Evolutionary conservation across 1,140 invertebrate genomes (phyloP), one percentile per base, ranked within the genome.

Genomic region (Atta texana): DNA sequence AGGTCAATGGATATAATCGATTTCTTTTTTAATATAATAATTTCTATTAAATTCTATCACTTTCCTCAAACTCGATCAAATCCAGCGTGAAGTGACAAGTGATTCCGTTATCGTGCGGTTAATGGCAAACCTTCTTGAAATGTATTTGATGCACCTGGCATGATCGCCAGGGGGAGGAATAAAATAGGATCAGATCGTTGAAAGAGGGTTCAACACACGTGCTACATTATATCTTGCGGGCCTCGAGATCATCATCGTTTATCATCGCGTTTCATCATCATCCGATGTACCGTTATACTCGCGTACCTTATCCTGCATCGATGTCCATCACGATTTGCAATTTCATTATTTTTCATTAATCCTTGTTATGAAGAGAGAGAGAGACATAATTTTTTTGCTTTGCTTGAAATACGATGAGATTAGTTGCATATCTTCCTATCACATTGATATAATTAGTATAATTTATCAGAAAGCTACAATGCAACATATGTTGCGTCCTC

Each of bases 291-390:
- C 74, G 71, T 77, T 85, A 85, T 31, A 39, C 49, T 53, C 24
- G 39, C 72, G 71, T 49, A n/a, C 39, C 12, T 31, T 66, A 71
- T 44, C 16, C 77, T 80, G 49, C 31, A 16, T 53, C 49, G 31
- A 55, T 34, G 77, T 81, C 49, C 49, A 71, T 71, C 64, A 55
- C 49, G 64, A 63, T 84, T 66, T 80, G 34, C 84, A 85, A 68
- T 85, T 85, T 85, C 75, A 80, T 85, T 85, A 85, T 64, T 85
- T 85, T 85, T 66, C 75, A 77, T 84, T 84, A 84, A 76, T 53
- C 55, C 24, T 55, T 34, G 14, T 80, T 80, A 28, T 34, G 7
- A 8, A 66, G 18, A 78, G 8, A 64, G 12, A 75, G 10, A 57
- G 53, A 16, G 3, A 44, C 4, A 34, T 28, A 2, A 0, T 0